phyloP scores from a whole-genome alignment of 2,113 vertebrate genomes.

The Columbina picui region DNA sequence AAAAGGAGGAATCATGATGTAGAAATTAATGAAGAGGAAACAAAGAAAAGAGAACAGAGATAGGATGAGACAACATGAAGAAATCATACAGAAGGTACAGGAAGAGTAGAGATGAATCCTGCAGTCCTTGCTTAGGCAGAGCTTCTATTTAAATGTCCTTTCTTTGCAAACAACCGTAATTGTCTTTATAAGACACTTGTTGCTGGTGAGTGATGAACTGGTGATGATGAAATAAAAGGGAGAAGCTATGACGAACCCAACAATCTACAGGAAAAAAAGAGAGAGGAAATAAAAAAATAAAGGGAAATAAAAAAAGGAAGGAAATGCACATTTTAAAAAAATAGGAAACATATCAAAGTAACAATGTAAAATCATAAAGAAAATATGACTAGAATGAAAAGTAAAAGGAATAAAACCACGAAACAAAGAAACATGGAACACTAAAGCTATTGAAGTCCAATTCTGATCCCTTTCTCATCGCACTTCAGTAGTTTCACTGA shows the following conservation, averaged over 20 bases:
- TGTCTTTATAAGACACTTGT: background rate
- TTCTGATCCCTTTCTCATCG: background rate
- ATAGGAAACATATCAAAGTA: background rate
- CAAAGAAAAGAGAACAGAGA: background rate
- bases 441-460: background rate
- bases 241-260: background rate
- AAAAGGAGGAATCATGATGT: background rate
- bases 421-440: background rate
- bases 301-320: background rate
- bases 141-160: background rate
- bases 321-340: background rate
- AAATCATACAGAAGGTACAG: background rate
- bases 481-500: background rate
- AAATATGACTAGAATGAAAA: background rate
- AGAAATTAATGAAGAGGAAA: background rate
- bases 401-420: background rate
- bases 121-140: background rate
- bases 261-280: background rate
- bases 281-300: background rate
- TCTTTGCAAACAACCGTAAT: background rate
- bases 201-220: background rate
- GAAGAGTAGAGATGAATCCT: background rate
- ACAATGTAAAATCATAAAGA: background rate
- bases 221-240: background rate
- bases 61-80: background rate